Evolutionary conservation across 92 coral and sea anemone genomes (phyloP).

Genomic region (Phymanthus crucifer): DNA sequence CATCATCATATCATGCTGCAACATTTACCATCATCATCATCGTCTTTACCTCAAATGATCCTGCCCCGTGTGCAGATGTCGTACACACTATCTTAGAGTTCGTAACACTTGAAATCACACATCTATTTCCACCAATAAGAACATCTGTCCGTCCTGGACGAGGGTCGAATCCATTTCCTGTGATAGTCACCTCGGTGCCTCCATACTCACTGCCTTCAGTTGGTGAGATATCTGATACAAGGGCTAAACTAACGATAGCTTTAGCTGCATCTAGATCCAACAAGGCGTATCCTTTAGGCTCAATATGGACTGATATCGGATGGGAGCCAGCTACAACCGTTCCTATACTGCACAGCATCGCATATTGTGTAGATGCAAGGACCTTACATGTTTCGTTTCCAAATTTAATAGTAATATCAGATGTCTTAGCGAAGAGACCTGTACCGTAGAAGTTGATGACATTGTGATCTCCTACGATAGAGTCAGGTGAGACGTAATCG

Average conservation of each 20-base stretch:
- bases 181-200: conserved; percentile 64
- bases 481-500: conserved; percentile 64
- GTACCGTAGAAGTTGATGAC: conserved; percentile 63
- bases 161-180: conserved; percentile 81
- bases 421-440: conserved; percentile 44
- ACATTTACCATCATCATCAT: background rate
- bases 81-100: conserved; percentile 58
- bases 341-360: conserved; percentile 60
- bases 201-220: conserved; percentile 83
- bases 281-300: conserved; percentile 51
- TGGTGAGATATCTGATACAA: conserved; percentile 63
- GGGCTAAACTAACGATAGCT: conserved; percentile 46
- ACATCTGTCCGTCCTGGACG: conserved; percentile 59
- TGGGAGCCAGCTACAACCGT: conserved; percentile 65
- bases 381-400: conserved; percentile 67
- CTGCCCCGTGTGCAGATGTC: conserved; percentile 63
- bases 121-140: conserved; percentile 53
- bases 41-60: conserved; percentile 64
- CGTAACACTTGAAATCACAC: conserved; percentile 54
- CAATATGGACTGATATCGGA: conserved; percentile 30
- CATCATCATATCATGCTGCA: background rate
- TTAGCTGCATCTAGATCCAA: conserved; percentile 50
- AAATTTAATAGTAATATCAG: conserved; percentile 61
- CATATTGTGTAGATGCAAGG: conserved; percentile 42
- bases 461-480: conserved; percentile 48